phyloP scores from a whole-genome alignment of 1,140 invertebrate genomes.

The Drosophila orena region DNA sequence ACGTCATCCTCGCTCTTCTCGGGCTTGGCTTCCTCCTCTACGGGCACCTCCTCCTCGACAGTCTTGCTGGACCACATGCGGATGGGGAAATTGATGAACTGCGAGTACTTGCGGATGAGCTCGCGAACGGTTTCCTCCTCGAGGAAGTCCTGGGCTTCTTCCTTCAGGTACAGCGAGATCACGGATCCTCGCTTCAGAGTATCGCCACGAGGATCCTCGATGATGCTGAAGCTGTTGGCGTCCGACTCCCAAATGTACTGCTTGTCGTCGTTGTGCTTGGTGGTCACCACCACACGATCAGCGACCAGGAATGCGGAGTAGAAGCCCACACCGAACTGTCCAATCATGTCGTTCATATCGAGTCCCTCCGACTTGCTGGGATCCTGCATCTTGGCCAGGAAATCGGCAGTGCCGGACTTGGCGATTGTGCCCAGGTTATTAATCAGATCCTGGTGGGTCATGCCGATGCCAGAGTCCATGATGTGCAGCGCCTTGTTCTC shows the following conservation, averaged over 20 bases:
- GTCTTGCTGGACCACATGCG: slow-evolving; percentile 98
- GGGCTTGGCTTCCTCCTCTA: slow-evolving; percentile 86
- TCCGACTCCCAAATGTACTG: slow-evolving; percentile 99
- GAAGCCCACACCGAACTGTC: slow-evolving; percentile 99
- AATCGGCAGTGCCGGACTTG: slow-evolving; percentile 99
- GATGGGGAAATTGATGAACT: slow-evolving; percentile 99
- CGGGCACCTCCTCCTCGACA: slow-evolving; percentile 93
- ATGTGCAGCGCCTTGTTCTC: slow-evolving; percentile 97
- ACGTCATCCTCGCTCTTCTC: slow-evolving; percentile 84
- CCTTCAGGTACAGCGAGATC: slow-evolving; percentile 95
- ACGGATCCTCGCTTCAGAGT: slow-evolving; percentile 95
- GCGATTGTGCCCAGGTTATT: slow-evolving; percentile 99
- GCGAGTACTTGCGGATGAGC: slow-evolving; percentile 98
- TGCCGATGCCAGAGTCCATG: slow-evolving; percentile 98
- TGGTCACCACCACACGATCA: slow-evolving; percentile 95
- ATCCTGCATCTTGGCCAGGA: slow-evolving; percentile 97
- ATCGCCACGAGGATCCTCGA: slow-evolving; percentile 96
- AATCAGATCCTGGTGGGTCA: slow-evolving; percentile 97
- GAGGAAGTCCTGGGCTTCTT: slow-evolving; percentile 98
- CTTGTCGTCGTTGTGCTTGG: slow-evolving; percentile 97
- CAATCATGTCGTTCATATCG: slow-evolving; percentile 94
- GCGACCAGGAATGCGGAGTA: slow-evolving; percentile 99
- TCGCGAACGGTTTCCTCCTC: slow-evolving; percentile 96
- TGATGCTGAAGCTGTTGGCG: slow-evolving; percentile 93
- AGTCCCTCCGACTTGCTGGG: slow-evolving; percentile 80